Evolutionary conservation across 2,888 invertebrate species (phyloP).

Genomic region (Eumacrocentrus americanus): DNA sequence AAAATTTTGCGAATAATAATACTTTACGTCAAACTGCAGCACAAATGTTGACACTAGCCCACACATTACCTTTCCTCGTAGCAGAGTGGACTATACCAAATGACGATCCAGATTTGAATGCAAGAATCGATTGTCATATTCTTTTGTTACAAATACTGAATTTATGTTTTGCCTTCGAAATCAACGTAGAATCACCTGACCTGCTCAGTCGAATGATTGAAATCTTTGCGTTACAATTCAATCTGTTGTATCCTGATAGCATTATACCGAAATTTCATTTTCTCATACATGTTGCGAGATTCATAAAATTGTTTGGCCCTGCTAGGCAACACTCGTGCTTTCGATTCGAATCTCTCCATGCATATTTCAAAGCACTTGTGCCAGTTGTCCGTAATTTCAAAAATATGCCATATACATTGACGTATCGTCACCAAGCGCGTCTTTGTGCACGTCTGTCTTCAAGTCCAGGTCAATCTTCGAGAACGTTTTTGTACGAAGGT

Average conservation of each 20-base stretch:
- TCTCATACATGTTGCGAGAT: constrained; percentile 33
- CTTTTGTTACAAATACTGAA: constrained; percentile 10
- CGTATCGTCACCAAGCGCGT: constrained; percentile 34
- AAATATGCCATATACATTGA: constrained; percentile 36
- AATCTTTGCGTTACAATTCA: neutral
- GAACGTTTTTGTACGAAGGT: constrained; percentile 29
- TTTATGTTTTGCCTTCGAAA: constrained; percentile 12
- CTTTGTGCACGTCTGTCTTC: constrained; percentile 28
- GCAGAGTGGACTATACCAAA: neutral
- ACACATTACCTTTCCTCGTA: constrained; percentile 15
- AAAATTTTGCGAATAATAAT: neutral
- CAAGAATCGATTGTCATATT: neutral
- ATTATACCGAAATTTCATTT: constrained; percentile 35
- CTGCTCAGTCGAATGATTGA: constrained; percentile 3
- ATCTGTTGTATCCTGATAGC: constrained; percentile 11
- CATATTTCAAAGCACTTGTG: constrained; percentile 30
- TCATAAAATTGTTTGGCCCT: constrained; percentile 32
- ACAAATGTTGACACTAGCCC: constrained; percentile 9
- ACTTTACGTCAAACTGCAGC: constrained; percentile 13
- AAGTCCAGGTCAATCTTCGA: constrained; percentile 21
- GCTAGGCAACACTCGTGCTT: constrained; percentile 34
- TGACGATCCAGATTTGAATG: neutral
- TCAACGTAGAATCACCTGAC: neutral
- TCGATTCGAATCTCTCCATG: constrained; percentile 36
- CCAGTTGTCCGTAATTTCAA: constrained; percentile 36